These are phyloP conservation scores for Momotus momota DNA, from an alignment of 2,797 vertebrate species.

Conservation along the genomic window DNA sequence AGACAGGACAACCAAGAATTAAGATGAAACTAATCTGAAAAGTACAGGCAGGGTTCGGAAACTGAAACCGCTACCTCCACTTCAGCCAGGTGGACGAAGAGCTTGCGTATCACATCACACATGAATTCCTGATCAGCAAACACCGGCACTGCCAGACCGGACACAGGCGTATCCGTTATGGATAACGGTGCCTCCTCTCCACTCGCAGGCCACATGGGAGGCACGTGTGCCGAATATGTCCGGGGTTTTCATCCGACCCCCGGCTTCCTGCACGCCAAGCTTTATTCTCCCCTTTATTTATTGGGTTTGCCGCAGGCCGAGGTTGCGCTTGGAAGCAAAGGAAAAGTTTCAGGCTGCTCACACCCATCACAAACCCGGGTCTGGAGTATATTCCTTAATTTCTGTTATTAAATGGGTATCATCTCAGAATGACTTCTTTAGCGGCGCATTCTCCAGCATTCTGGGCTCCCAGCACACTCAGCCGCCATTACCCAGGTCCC, in stretches of 20 bases:
- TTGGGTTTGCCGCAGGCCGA: accelerated
- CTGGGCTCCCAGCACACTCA: accelerated
- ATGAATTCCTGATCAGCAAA: background rate
- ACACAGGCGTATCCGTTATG: accelerated
- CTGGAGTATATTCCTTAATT: accelerated
- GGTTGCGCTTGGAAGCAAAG: background rate
- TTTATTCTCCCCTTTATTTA: background rate
- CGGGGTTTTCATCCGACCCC: accelerated
- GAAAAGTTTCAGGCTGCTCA: background rate
- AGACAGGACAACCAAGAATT: background rate
- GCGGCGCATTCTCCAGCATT: accelerated
- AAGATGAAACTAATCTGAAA: background rate
- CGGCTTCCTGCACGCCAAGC: background rate
- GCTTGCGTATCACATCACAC: accelerated
- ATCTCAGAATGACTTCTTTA: too few relatives aligned
- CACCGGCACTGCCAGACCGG: accelerated
- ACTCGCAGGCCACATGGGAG: accelerated
- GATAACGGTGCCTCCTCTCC: accelerated
- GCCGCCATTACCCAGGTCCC: accelerated
- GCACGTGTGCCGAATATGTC: accelerated
- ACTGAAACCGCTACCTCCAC: background rate
- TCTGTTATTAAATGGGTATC: accelerated
- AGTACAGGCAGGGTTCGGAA: background rate
- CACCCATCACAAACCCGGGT: accelerated
- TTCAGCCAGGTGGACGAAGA: background rate